These are phyloP conservation scores for Casuarius casuarius DNA, from an alignment of 2,113 vertebrate genomes.

Conservation along the genomic window DNA sequence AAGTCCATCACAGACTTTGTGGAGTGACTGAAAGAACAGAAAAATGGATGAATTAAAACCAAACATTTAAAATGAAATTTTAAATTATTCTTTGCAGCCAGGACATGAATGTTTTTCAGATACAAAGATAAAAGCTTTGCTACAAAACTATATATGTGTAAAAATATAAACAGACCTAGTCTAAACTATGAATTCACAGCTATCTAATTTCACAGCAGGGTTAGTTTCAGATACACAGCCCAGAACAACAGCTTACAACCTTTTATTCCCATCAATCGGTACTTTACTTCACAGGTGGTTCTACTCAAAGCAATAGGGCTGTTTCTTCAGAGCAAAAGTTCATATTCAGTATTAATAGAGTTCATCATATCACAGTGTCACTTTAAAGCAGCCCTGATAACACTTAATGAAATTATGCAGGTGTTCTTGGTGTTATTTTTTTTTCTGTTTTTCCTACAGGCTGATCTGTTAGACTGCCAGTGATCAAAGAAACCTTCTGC, in stretches of 20 bases:
- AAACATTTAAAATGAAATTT: neutral
- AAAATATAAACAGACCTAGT: neutral
- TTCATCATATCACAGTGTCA: neutral
- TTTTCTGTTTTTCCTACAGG: neutral
- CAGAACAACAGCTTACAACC: accelerated
- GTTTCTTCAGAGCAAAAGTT: neutral
- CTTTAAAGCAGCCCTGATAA: neutral
- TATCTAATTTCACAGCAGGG: neutral
- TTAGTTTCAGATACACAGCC: neutral
- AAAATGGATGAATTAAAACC: constrained; percentile 22
- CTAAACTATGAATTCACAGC: neutral
- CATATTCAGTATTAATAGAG: neutral
- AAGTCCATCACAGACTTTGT: constrained; percentile 99
- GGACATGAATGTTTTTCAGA: neutral
- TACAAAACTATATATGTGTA: neutral
- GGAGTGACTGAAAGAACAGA: constrained; percentile 87
- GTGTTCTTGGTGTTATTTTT: neutral
- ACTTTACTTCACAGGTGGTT: neutral
- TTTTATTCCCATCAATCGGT: neutral
- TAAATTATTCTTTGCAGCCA: neutral
- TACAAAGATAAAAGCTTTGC: neutral
- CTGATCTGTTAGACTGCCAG: neutral
- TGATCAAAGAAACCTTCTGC: neutral
- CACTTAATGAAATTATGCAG: neutral
- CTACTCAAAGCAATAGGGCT: neutral